Base-by-base conservation (phyloP, 2,113 vertebrate species). In the Hippocampus comes region DNA sequence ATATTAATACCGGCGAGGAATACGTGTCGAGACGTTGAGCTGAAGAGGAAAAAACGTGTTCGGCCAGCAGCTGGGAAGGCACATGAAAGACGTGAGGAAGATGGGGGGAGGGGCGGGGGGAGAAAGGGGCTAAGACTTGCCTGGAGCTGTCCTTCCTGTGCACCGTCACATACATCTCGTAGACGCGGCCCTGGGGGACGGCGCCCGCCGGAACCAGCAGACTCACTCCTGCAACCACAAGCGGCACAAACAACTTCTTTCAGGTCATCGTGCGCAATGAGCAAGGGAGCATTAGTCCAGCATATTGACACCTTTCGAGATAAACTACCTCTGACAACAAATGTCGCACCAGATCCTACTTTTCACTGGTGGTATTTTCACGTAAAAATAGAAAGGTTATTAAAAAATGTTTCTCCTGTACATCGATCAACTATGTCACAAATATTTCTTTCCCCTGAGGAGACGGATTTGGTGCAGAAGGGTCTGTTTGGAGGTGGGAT, bases 121-220 rank as follows among this genome's bases (percentile, higher is more conserved):
- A 60, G 43, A 70, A 66, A 20, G 25, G 74, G 14, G 27, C 92
- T 14, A 18, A 76, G 76, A 80, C 75, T 67, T 94, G 97, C 97
- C 96, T 98, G 94, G 98, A 95, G 89, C 90, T 96, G 87, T 98
- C 97, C 89, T 96, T 98, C 89, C 97, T 96, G 93, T 98, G 96
- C 76, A 99, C 96, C 38, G 96, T 98, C 93, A 99, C 93, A 85
- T 96, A 98, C 97, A 99, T 98, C 91, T 99, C 97, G 66, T 98
- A 99, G 78, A 96, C 95, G 86, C 97, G 90, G 38, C 97, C 97
- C 90, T 96, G 95, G 85, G 97, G 97, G 90, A 99, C 89, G 0
- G 96, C 96, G 60, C 97, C 97, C 0, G 96, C 95, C 73, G 97
- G 97, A 86, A 98, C 97, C 94, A 98, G 91, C 93, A 99, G 91